Evolutionary conservation across 1,140 invertebrate species (phyloP), one percentile per base, ranked within the genome.

Genomic region (Hypsibius dujardini): DNA sequence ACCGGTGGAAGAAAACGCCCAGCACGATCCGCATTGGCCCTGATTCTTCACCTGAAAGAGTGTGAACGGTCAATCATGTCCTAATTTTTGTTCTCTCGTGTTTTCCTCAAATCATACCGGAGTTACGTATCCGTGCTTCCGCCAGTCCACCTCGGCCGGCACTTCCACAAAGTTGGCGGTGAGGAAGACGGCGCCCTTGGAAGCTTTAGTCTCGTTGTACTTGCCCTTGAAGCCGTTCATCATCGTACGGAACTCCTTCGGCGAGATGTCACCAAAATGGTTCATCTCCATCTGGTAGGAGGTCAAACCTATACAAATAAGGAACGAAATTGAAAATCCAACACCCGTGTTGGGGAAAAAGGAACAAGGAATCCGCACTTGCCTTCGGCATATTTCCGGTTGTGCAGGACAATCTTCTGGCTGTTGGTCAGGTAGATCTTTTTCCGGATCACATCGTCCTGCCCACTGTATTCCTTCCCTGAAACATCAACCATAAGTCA

Each of bases 351-450:
- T 28, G 28, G 28, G 28, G 28, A 28, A 28, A 28, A 28, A 28
- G 28, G 28, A 28, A 28, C 28, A 28, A 28, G 28, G 28, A 28
- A 28, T 28, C 28, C 28, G 28, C 28, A 28, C 28, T 28, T 28
- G 28, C 28, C 89, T 62, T 80, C 75, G 73, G 85, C 84, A 50
- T 75, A 78, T 47, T 77, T 72, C 7, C 78, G 71, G 82, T 95
- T 95, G 77, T 95, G 92, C 76, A 86, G 84, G 46, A 87, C 87
- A 78, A 95, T 88, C 78, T 86, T 87, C 75, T 87, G 84, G 75
- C 85, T 85, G 78, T 92, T 92, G 76, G 92, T 88, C 79, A 90
- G 85, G 77, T 86, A 93, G 72, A 93, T 88, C 80, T 92, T 92
- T 82, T 88, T 84, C 40, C 90, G 84, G 77, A 89, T 90, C 73